Evolutionary conservation across 2,113 vertebrate species (phyloP), one percentile per base, ranked within the genome.

Genomic region (Bujurquina vittata): DNA sequence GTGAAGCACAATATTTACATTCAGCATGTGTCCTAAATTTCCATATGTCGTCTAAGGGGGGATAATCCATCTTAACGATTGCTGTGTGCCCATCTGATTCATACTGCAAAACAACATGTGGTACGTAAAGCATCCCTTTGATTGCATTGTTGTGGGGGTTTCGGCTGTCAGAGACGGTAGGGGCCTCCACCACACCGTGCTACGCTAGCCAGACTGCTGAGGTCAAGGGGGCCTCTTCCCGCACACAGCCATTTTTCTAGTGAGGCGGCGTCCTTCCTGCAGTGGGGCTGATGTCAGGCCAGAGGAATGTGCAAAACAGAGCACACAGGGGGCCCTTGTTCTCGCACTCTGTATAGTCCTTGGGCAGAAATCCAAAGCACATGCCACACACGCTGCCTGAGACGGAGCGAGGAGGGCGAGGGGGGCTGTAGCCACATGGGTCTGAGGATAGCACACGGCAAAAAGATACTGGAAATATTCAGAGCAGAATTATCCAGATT

Each of bases 311-410:
- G 52, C 43, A 94, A 93, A 94, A 93, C 88, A 91, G 85, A 86
- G 55, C 89, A 90, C 90, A 93, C 80, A 93, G 90, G 93, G 91
- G 90, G 91, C 92, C 92, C 92, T 95, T 95, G 93, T 95, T 94
- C 91, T 88, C 18, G 85, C 59, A 31, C 63, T 75, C 67, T 89
- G 85, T 92, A 92, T 88, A 75, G 88, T 79, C 76, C 73, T 43
- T 79, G 88, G 89, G 87, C 84, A 84, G 65, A 52, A 87, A 80
- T 89, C 82, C 87, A 85, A 87, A 89, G 77, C 91, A 89, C 92
- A 94, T 84, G 75, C 91, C 89, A 91, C 91, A 92, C 85, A 93
- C 84, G 86, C 81, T 85, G 85, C 67, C 85, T 6, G 65, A n/a
- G 55, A 33, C 3, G 4, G 37, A 52, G 60, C 0, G 22, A 46